Percentiles rank a stretch among this genome's conserved stretches.
Evolutionary conservation across 2,888 invertebrate genomes (phyloP).

Genomic region (Oasisia sp.): DNA sequence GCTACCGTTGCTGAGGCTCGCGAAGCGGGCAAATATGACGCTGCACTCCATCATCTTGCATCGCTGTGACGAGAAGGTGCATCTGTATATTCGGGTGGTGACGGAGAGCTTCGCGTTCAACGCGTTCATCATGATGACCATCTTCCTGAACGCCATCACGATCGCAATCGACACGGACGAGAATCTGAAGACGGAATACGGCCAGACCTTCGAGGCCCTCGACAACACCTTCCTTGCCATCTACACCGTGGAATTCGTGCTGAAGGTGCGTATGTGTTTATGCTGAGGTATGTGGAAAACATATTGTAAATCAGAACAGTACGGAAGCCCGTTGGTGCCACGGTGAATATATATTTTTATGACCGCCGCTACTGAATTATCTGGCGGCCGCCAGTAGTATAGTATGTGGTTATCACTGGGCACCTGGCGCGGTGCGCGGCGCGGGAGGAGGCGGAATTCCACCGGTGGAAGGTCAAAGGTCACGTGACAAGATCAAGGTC

Average conservation of each 20-base stretch:
- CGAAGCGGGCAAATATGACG: neutral
- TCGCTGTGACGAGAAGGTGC: neutral
- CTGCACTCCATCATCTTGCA: neutral
- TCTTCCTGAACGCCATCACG: conserved; percentile 41
- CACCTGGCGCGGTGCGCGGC: too few species aligned
- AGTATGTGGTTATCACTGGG: too few species aligned
- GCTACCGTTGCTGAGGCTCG: neutral
- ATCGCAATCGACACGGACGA: conserved; percentile 45
- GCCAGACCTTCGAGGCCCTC: conserved; percentile 30
- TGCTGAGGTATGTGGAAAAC: too few species aligned
- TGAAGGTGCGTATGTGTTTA: conserved; percentile 35
- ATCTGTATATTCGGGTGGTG: conserved; percentile 9
- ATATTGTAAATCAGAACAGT: too few species aligned
- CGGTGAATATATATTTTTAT: too few species aligned
- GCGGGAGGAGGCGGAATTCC: too few species aligned
- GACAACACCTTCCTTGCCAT: conserved; percentile 42
- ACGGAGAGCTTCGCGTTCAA: conserved; percentile 41
- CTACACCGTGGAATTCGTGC: conserved; percentile 46
- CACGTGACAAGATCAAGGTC: too few species aligned
- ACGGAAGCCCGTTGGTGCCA: too few species aligned
- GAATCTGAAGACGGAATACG: conserved; percentile 20
- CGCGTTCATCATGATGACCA: conserved; percentile 39
- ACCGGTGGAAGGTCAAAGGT: too few species aligned
- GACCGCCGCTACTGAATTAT: too few species aligned
- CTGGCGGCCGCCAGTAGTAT: too few species aligned